Evolutionary conservation across 1,140 invertebrate species (phyloP), one percentile per base, ranked within the genome.

Genomic region (Aphelenchoides besseyi): DNA sequence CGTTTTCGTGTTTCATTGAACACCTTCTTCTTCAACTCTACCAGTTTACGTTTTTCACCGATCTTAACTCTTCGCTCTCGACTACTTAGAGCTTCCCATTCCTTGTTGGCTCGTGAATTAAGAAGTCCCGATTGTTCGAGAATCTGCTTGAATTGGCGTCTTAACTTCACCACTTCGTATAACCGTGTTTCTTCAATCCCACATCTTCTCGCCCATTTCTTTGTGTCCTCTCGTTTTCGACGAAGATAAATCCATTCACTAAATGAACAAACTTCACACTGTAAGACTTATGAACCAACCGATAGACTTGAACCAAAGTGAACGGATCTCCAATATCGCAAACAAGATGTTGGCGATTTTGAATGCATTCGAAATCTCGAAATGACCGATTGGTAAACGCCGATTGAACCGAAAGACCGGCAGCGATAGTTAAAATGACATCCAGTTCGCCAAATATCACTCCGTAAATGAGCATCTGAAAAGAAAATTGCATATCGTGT

Each of bases 301-400:
- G 53, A 30, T 92, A 97, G 5, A 91, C 88, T 82, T 92, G 92
- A 0, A 98, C 86, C 5, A 97, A 85, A 0, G 92, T 96, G 74
- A 98, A 90, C 0, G 95, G 92, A 86, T 98, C 95, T 0, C 96
- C 96, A 85, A 97, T 93, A 80, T 92, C 91, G 0, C 92, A 94
- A 85, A 95, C 91, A 8, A 95, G 87, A 33, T 89, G 88, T 86
- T 91, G 91, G 78, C 92, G 87, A 0, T 90, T 88, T 54, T 90
- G 89, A 89, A 92, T 80, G 37, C 86, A 85, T 12, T 81, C 75
- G 33, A 71, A 72, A 59, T 80, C 70, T 32, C 68, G 67, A 26
- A 57, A 82, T 29, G 70, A 74, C n/a, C 90, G 88, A 77, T 92
- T 93, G 0, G 93, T 95, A 82, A 95, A 93, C 2, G 95, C 93